Base-by-base conservation (phyloP, 2,888 invertebrate genomes). In the Hipparchia sbordonii region DNA sequence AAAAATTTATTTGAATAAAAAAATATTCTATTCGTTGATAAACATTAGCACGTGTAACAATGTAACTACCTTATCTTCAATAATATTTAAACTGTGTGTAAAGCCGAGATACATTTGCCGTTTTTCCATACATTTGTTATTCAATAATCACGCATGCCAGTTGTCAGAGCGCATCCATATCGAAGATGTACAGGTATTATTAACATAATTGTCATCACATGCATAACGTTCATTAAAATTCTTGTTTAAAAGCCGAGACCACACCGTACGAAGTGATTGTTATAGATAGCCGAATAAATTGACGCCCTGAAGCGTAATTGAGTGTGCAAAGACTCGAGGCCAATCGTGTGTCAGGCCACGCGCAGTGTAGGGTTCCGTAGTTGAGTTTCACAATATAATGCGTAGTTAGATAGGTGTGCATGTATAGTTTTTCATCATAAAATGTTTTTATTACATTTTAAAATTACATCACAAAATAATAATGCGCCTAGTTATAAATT, bases 131-230 rank as follows among this genome's bases (percentile, higher is more conserved):
- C 60, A 33, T 73, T 74, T 71, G 13, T 63, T 48, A 60, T 63
- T 57, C 7, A 66, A 67, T 67, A 67, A 48, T 70, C 51, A 60
- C 54, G 54, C 52, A 70, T 70, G 67, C 68, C 51, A 56, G n/a
- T 51, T 59, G 60, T 66, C 52, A 68, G 33, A 68, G 52, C 65
- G 46, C 69, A 62, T 72, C 60, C 12, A 45, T 46, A 63, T 60
- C 67, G 45, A 57, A 67, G 46, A 33, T 57, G 46, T 72, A 56
- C 70, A 57, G 52, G 39, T 66, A 66, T 61, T 74, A 72, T 72
- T 71, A 74, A 56, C 39, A 74, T 74, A 72, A 67, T 74, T 63
- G 46, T 61, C 61, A 52, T 60, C 33, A 67, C 60, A 70, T 70
- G 67, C 63, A 60, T 72, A 67, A 67, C 10, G 54, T 12, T 59